Evolutionary conservation across 2,797 vertebrate genomes (phyloP).

Genomic region (Melanotaenia nigrans): DNA sequence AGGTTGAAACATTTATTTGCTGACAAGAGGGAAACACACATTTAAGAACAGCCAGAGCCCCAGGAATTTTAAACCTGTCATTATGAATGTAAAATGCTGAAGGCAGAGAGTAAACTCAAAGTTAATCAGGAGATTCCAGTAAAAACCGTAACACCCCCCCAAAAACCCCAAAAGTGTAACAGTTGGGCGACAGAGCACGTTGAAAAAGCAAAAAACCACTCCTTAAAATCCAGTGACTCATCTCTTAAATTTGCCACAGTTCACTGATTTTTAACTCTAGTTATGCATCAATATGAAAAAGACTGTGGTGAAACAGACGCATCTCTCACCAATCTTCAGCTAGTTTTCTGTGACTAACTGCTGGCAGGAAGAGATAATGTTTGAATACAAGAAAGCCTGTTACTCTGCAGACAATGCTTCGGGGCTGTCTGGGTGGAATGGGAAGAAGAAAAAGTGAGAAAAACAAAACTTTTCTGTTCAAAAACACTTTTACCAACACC

Average conservation of each 20-base stretch:
- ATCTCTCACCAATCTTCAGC: slow-evolving; percentile 38
- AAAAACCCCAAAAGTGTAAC: slow-evolving; percentile 32
- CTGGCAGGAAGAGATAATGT: slow-evolving; percentile 51
- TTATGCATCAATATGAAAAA: slow-evolving; percentile 32
- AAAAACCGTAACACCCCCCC: neutral
- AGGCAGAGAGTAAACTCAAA: slow-evolving; percentile 17
- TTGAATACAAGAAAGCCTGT: slow-evolving; percentile 42
- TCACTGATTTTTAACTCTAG: slow-evolving; percentile 26
- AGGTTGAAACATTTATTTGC: slow-evolving; percentile 34
- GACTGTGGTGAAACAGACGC: neutral
- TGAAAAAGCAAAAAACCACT: slow-evolving; percentile 3
- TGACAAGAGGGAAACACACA: slow-evolving; percentile 9
- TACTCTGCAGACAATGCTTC: slow-evolving; percentile 54
- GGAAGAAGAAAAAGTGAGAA: slow-evolving; percentile 25
- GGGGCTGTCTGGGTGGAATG: slow-evolving; percentile 41
- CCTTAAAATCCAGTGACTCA: slow-evolving; percentile 50
- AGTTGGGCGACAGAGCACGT: slow-evolving; percentile 19
- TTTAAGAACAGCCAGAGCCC: slow-evolving; percentile 12
- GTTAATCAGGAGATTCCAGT: slow-evolving; percentile 36
- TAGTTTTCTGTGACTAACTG: slow-evolving; percentile 25
- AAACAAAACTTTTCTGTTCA: slow-evolving; percentile 11
- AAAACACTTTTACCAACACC: slow-evolving; percentile 1
- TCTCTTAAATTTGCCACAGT: slow-evolving; percentile 44
- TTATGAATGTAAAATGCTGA: slow-evolving; percentile 46
- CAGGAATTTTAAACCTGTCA: slow-evolving; percentile 30